phyloP scores from a whole-genome alignment of 2,797 vertebrate species.

The Esox masquinongy region DNA sequence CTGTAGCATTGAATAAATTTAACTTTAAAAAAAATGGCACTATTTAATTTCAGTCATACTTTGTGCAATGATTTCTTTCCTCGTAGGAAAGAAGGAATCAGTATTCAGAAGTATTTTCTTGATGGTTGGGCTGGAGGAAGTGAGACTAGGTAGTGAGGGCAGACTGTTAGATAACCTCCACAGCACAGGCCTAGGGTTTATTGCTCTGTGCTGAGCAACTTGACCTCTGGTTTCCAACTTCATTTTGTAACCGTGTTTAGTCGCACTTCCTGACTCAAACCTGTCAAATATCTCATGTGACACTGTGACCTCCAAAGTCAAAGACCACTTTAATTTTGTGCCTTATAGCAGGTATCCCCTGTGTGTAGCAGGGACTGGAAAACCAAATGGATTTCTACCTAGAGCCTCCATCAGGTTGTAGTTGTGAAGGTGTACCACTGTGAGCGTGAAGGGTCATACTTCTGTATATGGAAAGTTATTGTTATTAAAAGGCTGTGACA shows the following conservation, averaged over 20 bases:
- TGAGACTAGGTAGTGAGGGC: constrained; percentile 10
- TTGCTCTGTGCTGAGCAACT: background rate
- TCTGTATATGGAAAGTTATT: background rate
- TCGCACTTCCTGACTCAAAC: background rate
- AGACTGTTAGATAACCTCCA: constrained; percentile 3
- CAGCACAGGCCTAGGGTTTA: background rate
- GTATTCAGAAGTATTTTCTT: background rate
- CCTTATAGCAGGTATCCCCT: background rate
- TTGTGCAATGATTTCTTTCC: constrained; percentile 1
- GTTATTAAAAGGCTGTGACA: background rate
- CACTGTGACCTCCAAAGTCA: background rate
- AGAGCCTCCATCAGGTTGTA: background rate
- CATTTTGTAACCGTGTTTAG: background rate
- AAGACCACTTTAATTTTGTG: background rate
- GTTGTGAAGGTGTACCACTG: background rate
- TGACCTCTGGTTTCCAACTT: background rate
- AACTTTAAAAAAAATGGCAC: background rate
- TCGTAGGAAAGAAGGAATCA: background rate
- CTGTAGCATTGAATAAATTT: background rate
- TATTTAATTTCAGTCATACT: background rate
- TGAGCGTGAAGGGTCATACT: background rate
- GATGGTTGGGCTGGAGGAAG: constrained; percentile 5
- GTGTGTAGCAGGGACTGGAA: background rate
- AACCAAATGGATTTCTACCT: background rate
- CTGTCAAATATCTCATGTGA: background rate